These are phyloP conservation scores for Allolobophora icterica DNA, from an alignment of 2,888 invertebrate genomes.

Conservation along the genomic window DNA sequence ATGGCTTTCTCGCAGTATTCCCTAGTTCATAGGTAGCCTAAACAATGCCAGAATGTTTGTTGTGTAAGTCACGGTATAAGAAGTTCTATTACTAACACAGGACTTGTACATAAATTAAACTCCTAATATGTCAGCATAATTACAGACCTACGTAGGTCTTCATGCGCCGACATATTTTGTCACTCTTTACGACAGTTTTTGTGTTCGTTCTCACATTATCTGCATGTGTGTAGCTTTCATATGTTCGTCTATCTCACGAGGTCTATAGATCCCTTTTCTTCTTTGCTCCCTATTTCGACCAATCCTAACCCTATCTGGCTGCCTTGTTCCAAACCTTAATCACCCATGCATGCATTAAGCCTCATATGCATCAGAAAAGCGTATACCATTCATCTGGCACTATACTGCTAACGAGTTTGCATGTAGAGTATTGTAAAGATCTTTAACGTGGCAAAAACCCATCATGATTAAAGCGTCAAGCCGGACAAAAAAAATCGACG, in stretches of 20 bases:
- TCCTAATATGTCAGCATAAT: neutral
- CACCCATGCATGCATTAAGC: neutral
- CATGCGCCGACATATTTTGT: neutral
- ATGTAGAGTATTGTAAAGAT: neutral
- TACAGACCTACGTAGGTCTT: neutral
- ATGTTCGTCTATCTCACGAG: neutral
- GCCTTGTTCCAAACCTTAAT: neutral
- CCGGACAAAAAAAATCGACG: neutral
- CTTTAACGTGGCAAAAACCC: neutral
- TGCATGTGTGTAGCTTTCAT: neutral
- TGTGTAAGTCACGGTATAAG: neutral
- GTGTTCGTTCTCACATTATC: neutral
- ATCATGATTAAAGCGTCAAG: conserved; percentile 22
- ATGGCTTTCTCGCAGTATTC: neutral
- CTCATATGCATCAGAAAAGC: neutral
- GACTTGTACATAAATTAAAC: neutral
- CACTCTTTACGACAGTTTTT: neutral
- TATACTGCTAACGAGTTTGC: neutral
- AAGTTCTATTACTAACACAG: neutral
- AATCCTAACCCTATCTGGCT: too few species aligned
- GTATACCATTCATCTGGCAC: neutral
- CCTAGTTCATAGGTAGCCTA: too few species aligned
- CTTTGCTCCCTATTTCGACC: neutral
- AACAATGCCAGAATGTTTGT: neutral
- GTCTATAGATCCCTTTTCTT: neutral